These are phyloP conservation scores for Scaptomyza caliginosa DNA, from an alignment of 2,888 invertebrate species.

Conservation along the genomic window DNA sequence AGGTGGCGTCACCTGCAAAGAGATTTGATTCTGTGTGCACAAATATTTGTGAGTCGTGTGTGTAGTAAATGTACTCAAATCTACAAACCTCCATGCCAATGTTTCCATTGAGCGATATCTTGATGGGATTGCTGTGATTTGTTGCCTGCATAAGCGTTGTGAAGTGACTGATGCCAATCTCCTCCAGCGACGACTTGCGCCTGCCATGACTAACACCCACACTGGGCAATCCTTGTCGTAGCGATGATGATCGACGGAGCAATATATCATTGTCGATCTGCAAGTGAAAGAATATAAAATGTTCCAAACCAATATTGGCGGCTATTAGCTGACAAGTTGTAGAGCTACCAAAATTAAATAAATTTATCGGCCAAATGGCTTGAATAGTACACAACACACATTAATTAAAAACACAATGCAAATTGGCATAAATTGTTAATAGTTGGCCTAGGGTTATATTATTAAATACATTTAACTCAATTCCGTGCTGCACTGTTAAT, in stretches of 20 bases:
- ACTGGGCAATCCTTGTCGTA: conserved; percentile 91
- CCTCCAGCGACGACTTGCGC: conserved; percentile 93
- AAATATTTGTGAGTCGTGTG: neutral
- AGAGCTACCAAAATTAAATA: neutral
- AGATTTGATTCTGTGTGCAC: conserved; percentile 78
- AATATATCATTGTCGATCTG: conserved; percentile 91
- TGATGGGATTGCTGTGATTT: conserved; percentile 90
- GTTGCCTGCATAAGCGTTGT: conserved; percentile 88
- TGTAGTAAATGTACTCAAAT: neutral
- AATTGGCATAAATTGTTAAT: conserved; percentile 51
- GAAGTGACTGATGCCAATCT: conserved; percentile 93
- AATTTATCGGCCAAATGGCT: conserved; percentile 23
- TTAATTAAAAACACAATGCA: conserved; percentile 57
- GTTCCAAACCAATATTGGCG: conserved; percentile 38
- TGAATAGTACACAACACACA: conserved; percentile 13
- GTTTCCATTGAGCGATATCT: conserved; percentile 93
- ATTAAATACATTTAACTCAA: conserved; percentile 39
- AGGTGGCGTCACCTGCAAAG: conserved; percentile 87
- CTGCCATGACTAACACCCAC: conserved; percentile 86
- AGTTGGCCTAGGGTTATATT: conserved; percentile 28
- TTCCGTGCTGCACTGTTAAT: conserved; percentile 38
- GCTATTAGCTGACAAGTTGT: conserved; percentile 28
- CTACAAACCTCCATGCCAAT: conserved; percentile 90
- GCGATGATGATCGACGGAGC: conserved; percentile 91
- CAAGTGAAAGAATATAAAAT: conserved; percentile 32